Percentiles rank a stretch among this genome's conserved stretches.
Conservation (phyloP, 1,140 invertebrate species). For the Muscidifurax raptorellus region DNA sequence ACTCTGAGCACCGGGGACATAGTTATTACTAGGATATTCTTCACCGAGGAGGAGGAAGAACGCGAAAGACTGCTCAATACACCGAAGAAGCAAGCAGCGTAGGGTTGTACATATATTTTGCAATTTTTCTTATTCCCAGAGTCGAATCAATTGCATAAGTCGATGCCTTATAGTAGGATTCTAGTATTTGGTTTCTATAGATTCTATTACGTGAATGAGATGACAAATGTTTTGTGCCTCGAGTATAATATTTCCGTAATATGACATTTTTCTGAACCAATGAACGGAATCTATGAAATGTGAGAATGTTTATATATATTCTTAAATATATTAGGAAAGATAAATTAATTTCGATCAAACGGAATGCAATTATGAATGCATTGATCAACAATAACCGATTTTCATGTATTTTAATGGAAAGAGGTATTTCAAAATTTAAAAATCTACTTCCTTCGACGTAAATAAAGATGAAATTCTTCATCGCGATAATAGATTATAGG, state of each 20-base stretch:
- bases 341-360: neutral
- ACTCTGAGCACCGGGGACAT: slow-evolving; percentile 95
- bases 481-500: slow-evolving; percentile 1
- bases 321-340: neutral
- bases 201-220: neutral
- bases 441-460: neutral
- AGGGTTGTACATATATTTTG: neutral
- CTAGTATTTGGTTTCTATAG: neutral
- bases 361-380: neutral
- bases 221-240: neutral
- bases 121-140: neutral
- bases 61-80: slow-evolving; percentile 69
- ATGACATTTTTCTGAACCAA: neutral
- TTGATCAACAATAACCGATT: neutral
- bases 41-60: slow-evolving; percentile 79
- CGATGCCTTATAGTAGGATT: neutral
- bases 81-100: slow-evolving; percentile 64
- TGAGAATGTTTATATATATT: neutral
- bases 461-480: neutral
- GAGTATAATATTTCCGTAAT: neutral
- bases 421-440: neutral
- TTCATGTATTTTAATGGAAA: neutral
- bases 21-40: slow-evolving; percentile 92
- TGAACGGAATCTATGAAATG: neutral
- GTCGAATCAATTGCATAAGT: neutral